Evolutionary conservation across 2,888 invertebrate species (phyloP).

Genomic region (Eueremaeus valkanovi): DNA sequence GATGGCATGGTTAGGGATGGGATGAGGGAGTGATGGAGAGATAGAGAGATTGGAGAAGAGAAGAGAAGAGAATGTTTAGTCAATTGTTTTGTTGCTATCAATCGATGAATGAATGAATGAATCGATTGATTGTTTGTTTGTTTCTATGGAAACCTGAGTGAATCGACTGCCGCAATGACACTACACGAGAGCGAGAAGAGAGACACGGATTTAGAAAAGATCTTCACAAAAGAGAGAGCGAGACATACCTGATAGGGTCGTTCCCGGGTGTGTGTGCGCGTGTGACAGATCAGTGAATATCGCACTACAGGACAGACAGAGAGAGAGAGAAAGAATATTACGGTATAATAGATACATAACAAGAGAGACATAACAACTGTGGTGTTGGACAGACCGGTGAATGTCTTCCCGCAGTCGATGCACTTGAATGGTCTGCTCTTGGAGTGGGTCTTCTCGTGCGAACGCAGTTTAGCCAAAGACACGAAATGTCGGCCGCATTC

Average conservation of each 20-base stretch:
- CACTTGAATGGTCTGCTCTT: slow-evolving; percentile 43
- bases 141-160: too few species aligned
- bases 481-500: slow-evolving; percentile 44
- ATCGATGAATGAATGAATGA: too few species aligned
- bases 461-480: slow-evolving; percentile 39
- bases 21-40: too few species aligned
- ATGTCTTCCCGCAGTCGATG: slow-evolving; percentile 44
- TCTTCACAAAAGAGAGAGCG: background rate
- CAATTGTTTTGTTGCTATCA: too few species aligned
- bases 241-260: slow-evolving; percentile 40
- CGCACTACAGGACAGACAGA: slow-evolving; percentile 37
- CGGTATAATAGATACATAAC: too few species aligned
- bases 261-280: slow-evolving; percentile 42
- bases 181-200: background rate
- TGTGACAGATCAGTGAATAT: slow-evolving; percentile 44
- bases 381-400: slow-evolving; percentile 35
- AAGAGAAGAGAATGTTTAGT: too few species aligned
- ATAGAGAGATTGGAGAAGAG: too few species aligned
- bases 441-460: slow-evolving; percentile 44
- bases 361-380: background rate
- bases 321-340: too few species aligned
- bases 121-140: too few species aligned
- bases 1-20: too few species aligned
- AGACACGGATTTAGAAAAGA: background rate
- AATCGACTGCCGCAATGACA: slow-evolving; percentile 41